Conservation (phyloP, 1,140 invertebrate species). For the Drosophila persimilis region DNA sequence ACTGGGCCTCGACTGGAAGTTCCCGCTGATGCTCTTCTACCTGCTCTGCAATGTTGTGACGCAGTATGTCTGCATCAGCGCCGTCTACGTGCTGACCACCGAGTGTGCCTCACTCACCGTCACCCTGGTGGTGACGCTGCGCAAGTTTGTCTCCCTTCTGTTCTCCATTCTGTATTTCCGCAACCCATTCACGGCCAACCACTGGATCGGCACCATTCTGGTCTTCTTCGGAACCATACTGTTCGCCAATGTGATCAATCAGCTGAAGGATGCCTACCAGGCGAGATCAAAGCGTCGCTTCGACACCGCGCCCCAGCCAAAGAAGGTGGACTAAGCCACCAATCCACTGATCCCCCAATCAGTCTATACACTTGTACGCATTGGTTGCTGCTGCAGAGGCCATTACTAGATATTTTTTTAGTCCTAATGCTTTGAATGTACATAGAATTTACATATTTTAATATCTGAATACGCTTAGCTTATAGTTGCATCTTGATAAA, state of each 20-base stretch:
- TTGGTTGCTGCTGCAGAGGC: conserved; percentile 44
- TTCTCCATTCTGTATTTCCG: conserved; percentile 98
- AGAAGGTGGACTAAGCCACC: conserved; percentile 45
- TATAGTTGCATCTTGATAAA: conserved; percentile 9
- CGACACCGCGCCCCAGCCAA: conserved; percentile 33
- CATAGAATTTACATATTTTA: conserved; percentile 22
- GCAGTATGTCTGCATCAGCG: conserved; percentile 97
- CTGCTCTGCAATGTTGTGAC: conserved; percentile 94
- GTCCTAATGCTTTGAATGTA: conserved; percentile 37
- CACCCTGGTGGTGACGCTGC: conserved; percentile 96
- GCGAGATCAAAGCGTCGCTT: conserved; percentile 30
- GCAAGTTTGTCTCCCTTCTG: conserved; percentile 97
- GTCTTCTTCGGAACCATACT: conserved; percentile 97
- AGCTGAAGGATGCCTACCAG: conserved; percentile 57
- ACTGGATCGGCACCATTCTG: conserved; percentile 95
- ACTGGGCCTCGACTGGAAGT: conserved; percentile 84
- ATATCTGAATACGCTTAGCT: conserved; percentile 21
- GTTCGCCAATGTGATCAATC: conserved; percentile 85
- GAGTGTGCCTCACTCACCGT: conserved; percentile 97
- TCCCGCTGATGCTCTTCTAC: conserved; percentile 92
- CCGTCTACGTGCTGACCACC: conserved; percentile 96
- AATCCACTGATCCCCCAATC: no score
- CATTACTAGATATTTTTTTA: conserved; percentile 29
- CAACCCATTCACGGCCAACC: conserved; percentile 95
- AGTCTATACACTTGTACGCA: not conserved